These are phyloP conservation scores for Alligator sinensis DNA, from an alignment of 2,113 vertebrate genomes.

Conservation along the genomic window DNA sequence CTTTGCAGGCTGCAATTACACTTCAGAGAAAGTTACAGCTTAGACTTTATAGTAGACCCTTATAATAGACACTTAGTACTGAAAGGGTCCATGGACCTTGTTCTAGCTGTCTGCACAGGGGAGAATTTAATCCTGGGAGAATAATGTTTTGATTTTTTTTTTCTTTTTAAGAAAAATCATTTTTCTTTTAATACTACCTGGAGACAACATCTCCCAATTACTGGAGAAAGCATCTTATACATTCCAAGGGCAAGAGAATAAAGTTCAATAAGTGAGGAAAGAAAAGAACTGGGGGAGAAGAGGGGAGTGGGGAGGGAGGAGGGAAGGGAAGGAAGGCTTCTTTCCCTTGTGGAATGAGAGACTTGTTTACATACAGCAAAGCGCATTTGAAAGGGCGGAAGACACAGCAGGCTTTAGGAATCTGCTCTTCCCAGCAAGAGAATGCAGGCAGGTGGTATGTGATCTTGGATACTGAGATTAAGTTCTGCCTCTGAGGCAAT, in stretches of 20 bases:
- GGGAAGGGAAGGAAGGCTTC: not conserved
- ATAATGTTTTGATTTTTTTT: not conserved
- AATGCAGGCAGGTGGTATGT: constrained; percentile 27
- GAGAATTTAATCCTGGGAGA: not conserved
- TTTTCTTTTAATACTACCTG: not conserved
- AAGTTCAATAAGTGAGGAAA: not conserved
- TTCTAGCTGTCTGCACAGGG: not conserved
- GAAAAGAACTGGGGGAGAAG: not conserved
- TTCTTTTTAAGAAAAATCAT: not conserved
- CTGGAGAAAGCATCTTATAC: not conserved
- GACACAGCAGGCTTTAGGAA: not conserved
- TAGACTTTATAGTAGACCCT: not conserved
- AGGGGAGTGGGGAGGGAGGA: not conserved
- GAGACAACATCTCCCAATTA: not conserved
- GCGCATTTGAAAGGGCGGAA: constrained; percentile 9
- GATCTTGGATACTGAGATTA: constrained; percentile 21
- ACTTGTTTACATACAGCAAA: not conserved
- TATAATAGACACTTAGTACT: not conserved
- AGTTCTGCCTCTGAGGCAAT: not conserved
- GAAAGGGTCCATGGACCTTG: rapidly evolving
- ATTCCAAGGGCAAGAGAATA: not conserved
- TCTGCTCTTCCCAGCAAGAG: not conserved
- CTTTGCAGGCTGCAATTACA: not conserved
- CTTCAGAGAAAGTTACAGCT: not conserved
- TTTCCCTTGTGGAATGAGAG: not conserved